phyloP scores from a whole-genome alignment of 2,888 invertebrate genomes.

The Netelia inedita region DNA sequence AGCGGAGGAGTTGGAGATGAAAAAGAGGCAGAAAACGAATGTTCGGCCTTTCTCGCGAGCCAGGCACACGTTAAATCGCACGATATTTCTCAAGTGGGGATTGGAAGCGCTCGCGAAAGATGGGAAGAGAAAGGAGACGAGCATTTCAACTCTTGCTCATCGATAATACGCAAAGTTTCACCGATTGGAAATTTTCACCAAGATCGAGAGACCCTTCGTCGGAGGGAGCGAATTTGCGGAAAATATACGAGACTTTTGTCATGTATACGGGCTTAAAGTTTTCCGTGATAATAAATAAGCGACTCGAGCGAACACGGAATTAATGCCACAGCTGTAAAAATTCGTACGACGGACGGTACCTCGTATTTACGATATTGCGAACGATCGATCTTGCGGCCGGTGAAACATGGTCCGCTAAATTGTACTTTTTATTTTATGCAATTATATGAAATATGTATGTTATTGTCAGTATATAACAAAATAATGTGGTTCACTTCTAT shows the following conservation, averaged over 20 bases:
- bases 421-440: background rate
- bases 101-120: conserved; percentile 7
- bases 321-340: conserved; percentile 17
- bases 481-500: too few species aligned
- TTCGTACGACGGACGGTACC: background rate
- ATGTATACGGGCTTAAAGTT: conserved; percentile 25
- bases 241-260: conserved; percentile 45
- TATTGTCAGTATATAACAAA: background rate
- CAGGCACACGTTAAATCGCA: conserved; percentile 28
- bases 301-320: conserved; percentile 28
- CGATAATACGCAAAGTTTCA: conserved; percentile 40
- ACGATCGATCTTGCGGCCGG: conserved; percentile 23
- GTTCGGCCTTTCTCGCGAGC: conserved; percentile 6
- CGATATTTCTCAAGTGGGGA: conserved; percentile 44
- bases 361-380: conserved; percentile 29
- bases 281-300: conserved; percentile 47
- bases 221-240: conserved; percentile 6
- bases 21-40: conserved; percentile 25
- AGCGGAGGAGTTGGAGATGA: conserved; percentile 10
- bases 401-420: conserved; percentile 13
- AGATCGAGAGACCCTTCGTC: conserved; percentile 11
- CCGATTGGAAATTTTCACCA: conserved; percentile 41
- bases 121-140: background rate
- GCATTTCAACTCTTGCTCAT: background rate
- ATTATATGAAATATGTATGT: background rate